Conservation (phyloP, 2,113 vertebrate genomes). For the Acanthochromis polyacanthus region DNA sequence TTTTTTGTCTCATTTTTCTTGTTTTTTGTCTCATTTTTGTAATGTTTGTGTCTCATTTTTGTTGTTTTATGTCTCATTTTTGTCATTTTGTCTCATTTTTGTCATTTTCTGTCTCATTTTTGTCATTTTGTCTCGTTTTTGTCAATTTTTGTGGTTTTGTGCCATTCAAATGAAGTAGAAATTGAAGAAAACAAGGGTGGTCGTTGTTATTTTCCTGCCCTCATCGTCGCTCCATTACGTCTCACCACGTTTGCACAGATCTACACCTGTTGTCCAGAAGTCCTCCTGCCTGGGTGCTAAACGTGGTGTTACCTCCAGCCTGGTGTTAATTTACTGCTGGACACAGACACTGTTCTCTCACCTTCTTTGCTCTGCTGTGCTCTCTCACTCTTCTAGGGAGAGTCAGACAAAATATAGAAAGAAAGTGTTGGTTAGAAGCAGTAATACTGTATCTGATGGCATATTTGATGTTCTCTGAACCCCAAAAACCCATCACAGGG, state of each 20-base stretch:
- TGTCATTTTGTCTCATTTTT: too few relatives aligned
- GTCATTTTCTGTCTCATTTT: too few relatives aligned
- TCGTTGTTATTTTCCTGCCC: too few relatives aligned
- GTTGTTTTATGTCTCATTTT: too few relatives aligned
- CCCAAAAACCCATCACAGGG: too few relatives aligned
- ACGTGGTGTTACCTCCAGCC: conserved; percentile 33
- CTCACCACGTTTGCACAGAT: not conserved
- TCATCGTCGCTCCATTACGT: not conserved
- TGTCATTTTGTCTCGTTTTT: too few relatives aligned
- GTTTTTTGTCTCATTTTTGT: too few relatives aligned
- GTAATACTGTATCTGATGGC: conserved; percentile 14
- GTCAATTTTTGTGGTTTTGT: too few relatives aligned
- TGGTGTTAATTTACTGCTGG: conserved; percentile 25
- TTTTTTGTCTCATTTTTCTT: too few relatives aligned
- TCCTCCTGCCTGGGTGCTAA: conserved; percentile 18
- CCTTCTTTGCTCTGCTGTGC: not conserved
- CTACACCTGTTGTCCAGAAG: conserved; percentile 26
- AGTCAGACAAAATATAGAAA: conserved; percentile 15
- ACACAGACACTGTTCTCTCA: conserved; percentile 14
- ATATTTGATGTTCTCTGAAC: conserved; percentile 7
- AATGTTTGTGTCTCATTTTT: too few relatives aligned
- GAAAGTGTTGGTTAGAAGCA: conserved; percentile 55
- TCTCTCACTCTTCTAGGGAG: conserved; percentile 20
- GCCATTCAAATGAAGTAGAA: too few relatives aligned
- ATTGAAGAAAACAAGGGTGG: too few relatives aligned